A percentile compares a stretch with the other conserved stretches of the same genome.
phyloP scores from a whole-genome alignment of 1,140 invertebrate genomes.

The Harlomillsia oculata region DNA sequence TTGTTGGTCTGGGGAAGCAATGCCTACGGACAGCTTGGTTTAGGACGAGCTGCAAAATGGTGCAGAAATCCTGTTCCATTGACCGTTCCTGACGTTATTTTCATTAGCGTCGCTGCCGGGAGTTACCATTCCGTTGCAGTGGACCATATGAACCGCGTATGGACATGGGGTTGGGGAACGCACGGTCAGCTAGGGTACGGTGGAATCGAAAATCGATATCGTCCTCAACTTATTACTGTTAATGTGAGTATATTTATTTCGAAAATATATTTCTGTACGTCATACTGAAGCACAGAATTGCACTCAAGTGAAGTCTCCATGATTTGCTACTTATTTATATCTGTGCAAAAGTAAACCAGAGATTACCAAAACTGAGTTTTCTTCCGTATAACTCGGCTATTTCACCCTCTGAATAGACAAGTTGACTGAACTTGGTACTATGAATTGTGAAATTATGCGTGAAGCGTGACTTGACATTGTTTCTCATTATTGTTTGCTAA shows the following conservation, averaged over 20 bases:
- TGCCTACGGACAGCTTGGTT: constrained; percentile 25
- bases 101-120: constrained; percentile 28
- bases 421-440: too few relatives aligned
- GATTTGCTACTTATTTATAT: too few relatives aligned
- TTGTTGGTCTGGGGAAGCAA: constrained; percentile 29
- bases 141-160: constrained; percentile 25
- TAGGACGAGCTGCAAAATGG: constrained; percentile 23
- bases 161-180: constrained; percentile 33
- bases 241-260: constrained; percentile 20
- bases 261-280: too few relatives aligned
- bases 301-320: too few relatives aligned
- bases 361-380: too few relatives aligned
- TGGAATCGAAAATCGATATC: constrained; percentile 14
- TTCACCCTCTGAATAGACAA: too few relatives aligned
- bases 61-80: constrained; percentile 11
- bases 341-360: too few relatives aligned
- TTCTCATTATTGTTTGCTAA: too few relatives aligned
- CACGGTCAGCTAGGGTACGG: constrained; percentile 30
- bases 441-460: too few relatives aligned
- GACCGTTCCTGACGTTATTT: constrained; percentile 26
- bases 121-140: constrained; percentile 30
- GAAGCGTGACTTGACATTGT: too few relatives aligned
- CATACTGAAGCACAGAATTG: too few relatives aligned
- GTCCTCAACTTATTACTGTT: constrained; percentile 6
- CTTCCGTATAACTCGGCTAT: too few relatives aligned